Evolutionary conservation across 2,797 vertebrate species (phyloP), one percentile per base, ranked within the genome.

Genomic region (Leptoclinus maculatus): DNA sequence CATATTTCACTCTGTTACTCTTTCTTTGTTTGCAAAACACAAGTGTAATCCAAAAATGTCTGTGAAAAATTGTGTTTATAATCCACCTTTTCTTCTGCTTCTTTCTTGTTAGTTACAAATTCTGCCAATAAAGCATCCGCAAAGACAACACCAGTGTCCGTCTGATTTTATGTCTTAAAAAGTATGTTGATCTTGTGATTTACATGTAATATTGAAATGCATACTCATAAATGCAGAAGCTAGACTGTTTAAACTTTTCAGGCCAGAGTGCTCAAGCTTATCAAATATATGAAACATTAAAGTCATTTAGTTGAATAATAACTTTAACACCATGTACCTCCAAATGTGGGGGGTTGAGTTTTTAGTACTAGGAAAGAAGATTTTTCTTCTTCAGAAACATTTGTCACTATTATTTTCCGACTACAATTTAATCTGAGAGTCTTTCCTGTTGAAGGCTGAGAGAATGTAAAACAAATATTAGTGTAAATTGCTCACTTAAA

Each of bases 121-220:
- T 60, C 57, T 34, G 27, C 36, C 27, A 81, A 53, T 76, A 81
- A 81, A 81, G 68, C 68, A 76, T 67, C 39, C 6, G 27, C 49
- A 76, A 81, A 81, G 74, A 65, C 74, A 73, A 59, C 23, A 39
- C 5, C 2, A 5, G 23, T 65, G 41, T 68, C 25, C 29, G 14
- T 66, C 23, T 32, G 14, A 64, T 39, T 60, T 56, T 2, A 57
- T 77, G 2, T 19, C 5, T 21, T 19, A 6, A 27, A 23, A 32
- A 21, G 39, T 23, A 17, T 2, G 34, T 19, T 19, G 7, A 43
- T 54, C 17, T 7, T 64, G 17, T n/a, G 11, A 4, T 62, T 53
- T 32, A 13, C 13, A 2, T 75, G 23, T 21, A 45, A 23, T 1
- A 14, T 5, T 66, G 0, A 58, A 39, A 25, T 43, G 38, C 3